Evolutionary conservation across 1,140 invertebrate genomes (phyloP), one percentile per base, ranked within the genome.

Genomic region (Drosophila triauraria): DNA sequence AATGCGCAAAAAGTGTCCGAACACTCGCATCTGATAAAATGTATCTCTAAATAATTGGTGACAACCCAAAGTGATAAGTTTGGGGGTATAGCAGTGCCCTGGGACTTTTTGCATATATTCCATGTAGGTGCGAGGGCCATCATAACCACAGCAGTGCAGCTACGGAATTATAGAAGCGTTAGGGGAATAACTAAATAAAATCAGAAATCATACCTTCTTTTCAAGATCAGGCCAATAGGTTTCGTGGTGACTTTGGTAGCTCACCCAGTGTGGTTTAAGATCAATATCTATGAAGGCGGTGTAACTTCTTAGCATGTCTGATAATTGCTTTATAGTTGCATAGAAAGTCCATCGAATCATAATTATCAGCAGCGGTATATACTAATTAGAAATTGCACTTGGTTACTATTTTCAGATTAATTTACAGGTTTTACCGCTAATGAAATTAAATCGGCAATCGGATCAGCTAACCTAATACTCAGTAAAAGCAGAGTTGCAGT

Each of bases 121-220:
- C 50, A 84, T 23, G 32, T 85, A 84, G 13, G 50, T 48, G 0
- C 62, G 40, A 2, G 82, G 82, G 12, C 82, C 68, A 1, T 74
- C 74, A 25, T 67, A 12, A 25, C 82, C 82, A 48, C 82, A 84
- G 3, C 82, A 84, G 3, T 38, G 25, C 4, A 81, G 4, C 82
- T 84, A 25, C 0, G 7, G 20, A 20, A 38, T 10, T 25, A 12
- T 25, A 7, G 35, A 32, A 3, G 12, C 12, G 15, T 23, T 23
- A 5, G 4, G 6, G 12, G 4, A 17, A 15, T 54, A 13, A 40
- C 12, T 51, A 5, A 44, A 10, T 12, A 2, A 0, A 25, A 10
- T 1, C 9, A 30, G 13, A 20, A n/a, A 40, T 12, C 4, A 1
- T 32, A 84, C 82, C 60, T 64, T 50, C 0, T 17, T 48, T 43